A percentile compares a stretch with the other conserved stretches of the same genome.
These are phyloP conservation scores for Drosophila anceps DNA, from an alignment of 2,888 invertebrate species.

Conservation along the genomic window DNA sequence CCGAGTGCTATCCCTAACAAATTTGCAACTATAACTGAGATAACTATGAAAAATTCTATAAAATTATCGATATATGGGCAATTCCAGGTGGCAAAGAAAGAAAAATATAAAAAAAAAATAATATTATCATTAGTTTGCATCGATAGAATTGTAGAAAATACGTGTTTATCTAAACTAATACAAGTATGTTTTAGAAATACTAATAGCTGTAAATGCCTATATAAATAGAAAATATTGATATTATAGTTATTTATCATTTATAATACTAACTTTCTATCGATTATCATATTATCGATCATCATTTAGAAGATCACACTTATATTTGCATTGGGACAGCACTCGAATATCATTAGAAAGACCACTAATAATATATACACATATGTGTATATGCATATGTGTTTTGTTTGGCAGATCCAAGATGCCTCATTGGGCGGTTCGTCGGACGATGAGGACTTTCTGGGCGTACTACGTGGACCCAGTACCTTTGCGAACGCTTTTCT, in stretches of 20 bases:
- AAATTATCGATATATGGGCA: not conserved
- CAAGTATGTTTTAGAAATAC: not conserved
- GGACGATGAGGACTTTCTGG: constrained; percentile 90
- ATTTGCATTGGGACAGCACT: constrained; percentile 23
- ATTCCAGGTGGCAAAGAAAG: not conserved
- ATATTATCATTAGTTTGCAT: not conserved
- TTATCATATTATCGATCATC: not conserved
- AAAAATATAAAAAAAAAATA: not conserved
- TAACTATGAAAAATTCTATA: not conserved
- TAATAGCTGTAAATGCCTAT: constrained; percentile 4
- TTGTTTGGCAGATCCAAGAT: constrained; percentile 90
- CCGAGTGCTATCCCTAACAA: constrained; percentile 16
- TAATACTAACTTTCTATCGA: not conserved
- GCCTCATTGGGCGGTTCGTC: constrained; percentile 92
- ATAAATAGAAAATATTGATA: not conserved
- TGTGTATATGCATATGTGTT: not conserved
- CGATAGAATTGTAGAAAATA: not conserved
- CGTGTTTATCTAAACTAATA: not conserved
- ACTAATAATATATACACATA: constrained; percentile 4
- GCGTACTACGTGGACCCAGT: constrained; percentile 89
- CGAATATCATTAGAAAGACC: not conserved
- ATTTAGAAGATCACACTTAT: not conserved
- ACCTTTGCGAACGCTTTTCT: constrained; percentile 93
- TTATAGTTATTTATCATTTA: not conserved
- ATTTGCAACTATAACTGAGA: not conserved